phyloP scores from a whole-genome alignment of 2,113 vertebrate species.

The Myotis yumanensis region DNA sequence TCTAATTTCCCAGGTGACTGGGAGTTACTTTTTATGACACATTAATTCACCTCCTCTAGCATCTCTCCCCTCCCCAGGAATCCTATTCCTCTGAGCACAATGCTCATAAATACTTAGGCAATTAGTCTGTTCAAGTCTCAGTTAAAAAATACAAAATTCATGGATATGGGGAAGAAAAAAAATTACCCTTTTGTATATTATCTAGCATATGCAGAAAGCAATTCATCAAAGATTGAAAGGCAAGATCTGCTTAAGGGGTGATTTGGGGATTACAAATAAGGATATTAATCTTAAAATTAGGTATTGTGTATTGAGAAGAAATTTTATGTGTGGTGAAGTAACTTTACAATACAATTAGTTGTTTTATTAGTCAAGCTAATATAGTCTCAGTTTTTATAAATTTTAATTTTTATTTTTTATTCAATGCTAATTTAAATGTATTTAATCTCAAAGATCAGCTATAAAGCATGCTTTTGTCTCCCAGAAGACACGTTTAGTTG shows the following conservation, averaged over 20 bases:
- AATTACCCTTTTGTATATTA: neutral
- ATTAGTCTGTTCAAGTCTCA: neutral
- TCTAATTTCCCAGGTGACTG: neutral
- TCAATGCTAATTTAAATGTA: neutral
- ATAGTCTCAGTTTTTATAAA: neutral
- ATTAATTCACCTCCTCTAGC: neutral
- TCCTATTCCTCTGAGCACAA: neutral
- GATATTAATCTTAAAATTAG: neutral
- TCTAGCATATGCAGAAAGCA: neutral
- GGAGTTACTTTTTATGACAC: neutral
- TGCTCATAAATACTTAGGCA: neutral
- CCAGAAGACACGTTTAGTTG: neutral
- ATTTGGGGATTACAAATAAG: neutral
- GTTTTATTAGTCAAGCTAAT: neutral
- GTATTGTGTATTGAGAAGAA: neutral
- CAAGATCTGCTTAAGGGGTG: neutral
- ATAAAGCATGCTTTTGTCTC: neutral
- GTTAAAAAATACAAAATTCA: neutral
- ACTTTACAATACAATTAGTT: neutral
- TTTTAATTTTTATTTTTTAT: neutral
- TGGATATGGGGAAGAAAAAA: neutral
- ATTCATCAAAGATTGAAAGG: neutral
- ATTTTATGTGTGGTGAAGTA: neutral
- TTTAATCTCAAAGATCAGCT: neutral
- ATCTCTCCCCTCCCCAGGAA: neutral